These are phyloP conservation scores for Laupala kohalensis DNA, from an alignment of 1,140 invertebrate species.

Conservation along the genomic window DNA sequence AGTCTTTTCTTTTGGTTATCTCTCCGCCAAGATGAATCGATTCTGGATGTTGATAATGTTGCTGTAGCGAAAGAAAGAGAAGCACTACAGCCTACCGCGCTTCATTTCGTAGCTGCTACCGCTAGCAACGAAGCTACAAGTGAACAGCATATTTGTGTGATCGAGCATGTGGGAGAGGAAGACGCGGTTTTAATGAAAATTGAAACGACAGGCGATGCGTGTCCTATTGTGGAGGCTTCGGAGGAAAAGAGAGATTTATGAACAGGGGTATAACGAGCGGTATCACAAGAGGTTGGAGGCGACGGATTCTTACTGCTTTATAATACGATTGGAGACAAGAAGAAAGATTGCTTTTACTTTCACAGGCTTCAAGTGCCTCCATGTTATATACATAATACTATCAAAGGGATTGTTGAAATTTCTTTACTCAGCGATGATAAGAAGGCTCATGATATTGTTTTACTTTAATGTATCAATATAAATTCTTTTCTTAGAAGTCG, in stretches of 20 bases:
- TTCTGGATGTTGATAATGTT: background rate
- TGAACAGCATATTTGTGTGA: no score
- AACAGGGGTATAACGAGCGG: background rate
- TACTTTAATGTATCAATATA: no score
- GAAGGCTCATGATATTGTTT: no score
- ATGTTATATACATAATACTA: no score
- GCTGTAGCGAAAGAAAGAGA: background rate
- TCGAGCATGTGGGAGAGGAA: background rate
- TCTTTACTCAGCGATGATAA: no score
- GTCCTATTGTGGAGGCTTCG: background rate
- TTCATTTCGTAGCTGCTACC: no score
- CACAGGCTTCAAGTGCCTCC: no score
- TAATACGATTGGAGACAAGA: background rate
- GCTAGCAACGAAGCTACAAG: no score
- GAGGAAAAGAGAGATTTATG: background rate
- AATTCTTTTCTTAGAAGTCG: no score
- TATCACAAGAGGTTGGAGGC: background rate
- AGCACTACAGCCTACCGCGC: background rate
- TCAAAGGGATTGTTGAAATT: no score
- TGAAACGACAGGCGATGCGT: background rate
- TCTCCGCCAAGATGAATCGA: background rate
- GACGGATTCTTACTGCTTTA: background rate
- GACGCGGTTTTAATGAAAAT: background rate
- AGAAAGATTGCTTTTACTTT: background rate
- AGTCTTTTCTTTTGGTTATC: no score